These are phyloP conservation scores for Oeneis ivallda DNA, from an alignment of 2,888 invertebrate genomes.

Conservation along the genomic window DNA sequence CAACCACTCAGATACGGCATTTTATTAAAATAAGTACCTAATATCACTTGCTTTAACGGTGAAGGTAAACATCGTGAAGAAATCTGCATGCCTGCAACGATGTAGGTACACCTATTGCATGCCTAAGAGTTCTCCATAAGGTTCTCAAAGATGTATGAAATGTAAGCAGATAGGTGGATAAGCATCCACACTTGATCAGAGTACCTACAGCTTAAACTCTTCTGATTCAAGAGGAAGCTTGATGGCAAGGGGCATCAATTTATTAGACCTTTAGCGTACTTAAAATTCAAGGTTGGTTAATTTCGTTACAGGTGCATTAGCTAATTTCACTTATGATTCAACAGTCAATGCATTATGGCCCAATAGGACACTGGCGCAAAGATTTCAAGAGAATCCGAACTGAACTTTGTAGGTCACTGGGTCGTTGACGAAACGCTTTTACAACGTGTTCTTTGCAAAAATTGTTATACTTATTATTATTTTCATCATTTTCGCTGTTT, in stretches of 20 bases:
- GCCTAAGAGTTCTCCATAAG: no score
- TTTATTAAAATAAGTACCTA: no score
- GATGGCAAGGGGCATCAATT: not conserved
- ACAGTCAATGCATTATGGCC: slow-evolving; percentile 36
- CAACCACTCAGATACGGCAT: no score
- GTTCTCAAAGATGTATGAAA: not conserved
- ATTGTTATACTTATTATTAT: slow-evolving; percentile 1
- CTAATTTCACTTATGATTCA: slow-evolving; percentile 36
- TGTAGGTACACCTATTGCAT: no score
- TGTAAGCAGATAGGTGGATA: no score
- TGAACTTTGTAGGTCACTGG: slow-evolving; percentile 29
- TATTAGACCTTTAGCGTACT: no score
- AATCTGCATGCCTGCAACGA: no score
- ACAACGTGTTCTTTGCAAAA: slow-evolving; percentile 12
- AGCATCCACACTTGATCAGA: no score
- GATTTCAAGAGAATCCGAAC: slow-evolving; percentile 36
- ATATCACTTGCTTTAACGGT: no score
- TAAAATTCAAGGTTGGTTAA: slow-evolving; percentile 7
- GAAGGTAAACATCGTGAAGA: no score
- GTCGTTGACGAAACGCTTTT: slow-evolving; percentile 36
- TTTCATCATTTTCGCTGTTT: not conserved
- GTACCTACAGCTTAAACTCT: no score
- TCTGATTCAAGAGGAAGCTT: no score
- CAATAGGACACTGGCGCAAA: slow-evolving; percentile 33
- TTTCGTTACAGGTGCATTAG: slow-evolving; percentile 27